phyloP scores from a whole-genome alignment of 2,113 vertebrate species.

The Reinhardtius hippoglossoides region DNA sequence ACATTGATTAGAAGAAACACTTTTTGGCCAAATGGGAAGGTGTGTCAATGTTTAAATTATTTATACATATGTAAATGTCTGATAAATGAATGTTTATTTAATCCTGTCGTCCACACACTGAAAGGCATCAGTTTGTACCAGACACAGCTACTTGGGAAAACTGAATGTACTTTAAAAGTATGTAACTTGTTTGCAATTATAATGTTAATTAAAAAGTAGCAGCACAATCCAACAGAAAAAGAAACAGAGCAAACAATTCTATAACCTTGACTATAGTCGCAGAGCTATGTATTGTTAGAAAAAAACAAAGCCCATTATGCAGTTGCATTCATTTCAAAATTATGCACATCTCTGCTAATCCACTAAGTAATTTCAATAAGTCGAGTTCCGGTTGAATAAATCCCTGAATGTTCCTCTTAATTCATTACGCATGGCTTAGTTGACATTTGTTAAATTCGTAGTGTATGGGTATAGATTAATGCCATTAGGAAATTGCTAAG shows the following conservation, averaged over 20 bases:
- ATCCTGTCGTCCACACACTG: slow-evolving; percentile 17
- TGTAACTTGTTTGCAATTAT: slow-evolving; percentile 29
- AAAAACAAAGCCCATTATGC: slow-evolving; percentile 61
- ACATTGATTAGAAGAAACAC: too few species aligned
- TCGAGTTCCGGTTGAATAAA: slow-evolving; percentile 50
- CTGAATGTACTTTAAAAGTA: slow-evolving; percentile 27
- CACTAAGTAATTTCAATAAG: slow-evolving; percentile 54
- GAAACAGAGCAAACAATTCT: slow-evolving; percentile 29
- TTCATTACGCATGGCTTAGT: slow-evolving; percentile 44
- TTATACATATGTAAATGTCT: too few species aligned
- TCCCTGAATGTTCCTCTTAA: slow-evolving; percentile 46
- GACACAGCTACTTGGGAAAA: slow-evolving; percentile 28
- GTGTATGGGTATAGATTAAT: slow-evolving; percentile 35
- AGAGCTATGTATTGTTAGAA: slow-evolving; percentile 52
- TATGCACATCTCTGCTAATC: slow-evolving; percentile 62
- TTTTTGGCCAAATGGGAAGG: too few species aligned
- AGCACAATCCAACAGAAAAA: slow-evolving; percentile 17
- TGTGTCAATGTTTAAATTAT: too few species aligned
- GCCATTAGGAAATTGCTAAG: slow-evolving; percentile 31
- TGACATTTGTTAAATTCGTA: slow-evolving; percentile 58
- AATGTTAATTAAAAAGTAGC: slow-evolving; percentile 48
- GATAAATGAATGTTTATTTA: slow-evolving; percentile 39
- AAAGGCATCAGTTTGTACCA: slow-evolving; percentile 33
- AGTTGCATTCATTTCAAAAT: slow-evolving; percentile 68
- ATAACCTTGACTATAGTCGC: slow-evolving; percentile 32